phyloP scores from a whole-genome alignment of 2,113 vertebrate species.

The Nothocercus nigrocapillus region DNA sequence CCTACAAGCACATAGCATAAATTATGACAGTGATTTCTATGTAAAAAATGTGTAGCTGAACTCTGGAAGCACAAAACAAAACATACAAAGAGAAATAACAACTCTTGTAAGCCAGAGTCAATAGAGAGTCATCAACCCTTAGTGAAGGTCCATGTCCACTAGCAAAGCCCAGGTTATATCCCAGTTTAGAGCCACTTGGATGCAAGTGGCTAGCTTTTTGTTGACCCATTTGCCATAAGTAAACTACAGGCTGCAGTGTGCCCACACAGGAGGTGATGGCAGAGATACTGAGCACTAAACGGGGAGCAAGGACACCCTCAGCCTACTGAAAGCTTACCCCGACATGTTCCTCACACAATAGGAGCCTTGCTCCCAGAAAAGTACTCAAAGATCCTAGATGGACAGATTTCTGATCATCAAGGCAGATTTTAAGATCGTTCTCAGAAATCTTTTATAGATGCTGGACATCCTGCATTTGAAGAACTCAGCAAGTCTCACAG shows the following conservation, averaged over 20 bases:
- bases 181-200: background rate
- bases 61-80: background rate
- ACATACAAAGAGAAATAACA: background rate
- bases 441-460: background rate
- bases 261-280: too few relatives aligned
- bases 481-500: background rate
- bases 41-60: background rate
- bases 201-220: background rate
- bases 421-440: background rate
- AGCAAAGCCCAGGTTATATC: background rate
- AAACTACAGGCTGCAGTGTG: too few relatives aligned
- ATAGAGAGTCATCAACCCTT: background rate
- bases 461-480: background rate
- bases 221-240: background rate
- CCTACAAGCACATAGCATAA: conserved; percentile 31
- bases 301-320: background rate
- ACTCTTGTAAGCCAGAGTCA: background rate
- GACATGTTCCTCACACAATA: rapidly evolving
- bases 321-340: background rate
- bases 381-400: background rate
- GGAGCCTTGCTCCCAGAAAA: background rate
- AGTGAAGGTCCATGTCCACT: background rate
- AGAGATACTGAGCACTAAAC: too few relatives aligned
- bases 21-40: conserved; percentile 19
- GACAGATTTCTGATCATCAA: background rate